phyloP scores from a whole-genome alignment of 2,888 invertebrate genomes.

The Argyresthia goedartella region DNA sequence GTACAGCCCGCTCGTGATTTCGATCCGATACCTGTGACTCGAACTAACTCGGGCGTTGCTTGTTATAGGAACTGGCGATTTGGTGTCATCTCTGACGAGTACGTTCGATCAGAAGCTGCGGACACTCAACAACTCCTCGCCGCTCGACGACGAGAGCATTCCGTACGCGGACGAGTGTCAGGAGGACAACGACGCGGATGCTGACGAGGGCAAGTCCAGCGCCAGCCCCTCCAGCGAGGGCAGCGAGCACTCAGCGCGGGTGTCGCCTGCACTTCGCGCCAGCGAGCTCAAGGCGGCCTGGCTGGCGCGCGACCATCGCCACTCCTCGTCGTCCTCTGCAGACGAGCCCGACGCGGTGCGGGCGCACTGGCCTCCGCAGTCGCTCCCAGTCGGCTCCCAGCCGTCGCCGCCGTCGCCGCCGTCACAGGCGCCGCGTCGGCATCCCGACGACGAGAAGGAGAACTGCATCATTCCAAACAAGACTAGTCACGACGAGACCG shows the following conservation, averaged over 20 bases:
- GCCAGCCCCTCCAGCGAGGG: constrained; percentile 41
- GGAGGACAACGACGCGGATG: constrained; percentile 59
- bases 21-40: background rate
- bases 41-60: constrained; percentile 9
- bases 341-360: no score
- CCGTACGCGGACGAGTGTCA: constrained; percentile 81
- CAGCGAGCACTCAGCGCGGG: constrained; percentile 21
- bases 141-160: constrained; percentile 76
- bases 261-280: constrained; percentile 31
- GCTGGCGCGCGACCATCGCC: constrained; percentile 52
- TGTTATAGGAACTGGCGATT: constrained; percentile 83
- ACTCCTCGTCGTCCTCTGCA: constrained; percentile 42
- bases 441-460: no score
- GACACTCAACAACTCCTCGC: constrained; percentile 77
- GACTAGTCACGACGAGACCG: constrained; percentile 15
- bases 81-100: constrained; percentile 85
- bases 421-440: constrained; percentile 24
- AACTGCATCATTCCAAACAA: constrained; percentile 29
- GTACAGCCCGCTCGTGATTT: background rate
- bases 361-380: constrained; percentile 14
- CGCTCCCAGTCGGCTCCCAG: constrained; percentile 49
- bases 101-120: constrained; percentile 88
- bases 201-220: constrained; percentile 34
- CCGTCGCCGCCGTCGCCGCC: constrained; percentile 13
- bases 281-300: constrained; percentile 57